A percentile compares a stretch with the other conserved stretches of the same genome.
These are phyloP conservation scores for Epinephelus cyanopodus DNA, from an alignment of 2,113 vertebrate species.

Conservation along the genomic window DNA sequence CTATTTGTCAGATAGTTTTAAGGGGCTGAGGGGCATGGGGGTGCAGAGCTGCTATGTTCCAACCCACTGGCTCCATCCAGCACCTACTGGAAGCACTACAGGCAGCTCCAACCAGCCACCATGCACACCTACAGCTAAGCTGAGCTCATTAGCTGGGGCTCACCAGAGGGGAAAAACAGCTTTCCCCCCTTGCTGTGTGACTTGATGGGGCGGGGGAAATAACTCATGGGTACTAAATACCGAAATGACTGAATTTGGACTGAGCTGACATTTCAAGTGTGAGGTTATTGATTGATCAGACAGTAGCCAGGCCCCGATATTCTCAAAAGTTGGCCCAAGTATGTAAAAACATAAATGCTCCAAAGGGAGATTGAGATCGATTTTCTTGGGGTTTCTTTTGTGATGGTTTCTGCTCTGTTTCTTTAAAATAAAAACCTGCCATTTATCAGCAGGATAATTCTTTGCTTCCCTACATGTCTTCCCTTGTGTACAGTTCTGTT, in stretches of 20 bases:
- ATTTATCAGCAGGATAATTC: conserved; percentile 34
- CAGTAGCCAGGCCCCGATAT: not conserved
- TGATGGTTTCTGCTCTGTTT: conserved; percentile 49
- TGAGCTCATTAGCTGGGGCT: conserved; percentile 71
- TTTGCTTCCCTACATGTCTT: conserved; percentile 27
- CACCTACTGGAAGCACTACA: conserved; percentile 40
- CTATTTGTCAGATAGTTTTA: conserved; percentile 19
- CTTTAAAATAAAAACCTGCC: conserved; percentile 56
- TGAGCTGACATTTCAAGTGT: conserved; percentile 36
- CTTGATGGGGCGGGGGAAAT: conserved; percentile 51
- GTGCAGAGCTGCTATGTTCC: conserved; percentile 33
- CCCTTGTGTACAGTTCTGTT: not conserved
- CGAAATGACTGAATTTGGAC: conserved; percentile 41
- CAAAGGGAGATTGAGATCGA: not conserved
- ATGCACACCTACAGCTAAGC: conserved; percentile 58
- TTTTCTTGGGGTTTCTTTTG: conserved; percentile 4
- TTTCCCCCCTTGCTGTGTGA: conserved; percentile 50
- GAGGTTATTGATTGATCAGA: conserved; percentile 54
- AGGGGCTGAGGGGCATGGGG: conserved; percentile 3
- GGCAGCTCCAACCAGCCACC: conserved; percentile 48
- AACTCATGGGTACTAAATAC: conserved; percentile 63
- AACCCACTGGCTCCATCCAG: conserved; percentile 39
- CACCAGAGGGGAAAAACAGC: conserved; percentile 70
- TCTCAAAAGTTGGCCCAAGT: conserved; percentile 12
- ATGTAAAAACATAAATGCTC: conserved; percentile 25